These are phyloP conservation scores for Callyntrura sp. DNA, from an alignment of 2,888 invertebrate genomes.

Conservation along the genomic window DNA sequence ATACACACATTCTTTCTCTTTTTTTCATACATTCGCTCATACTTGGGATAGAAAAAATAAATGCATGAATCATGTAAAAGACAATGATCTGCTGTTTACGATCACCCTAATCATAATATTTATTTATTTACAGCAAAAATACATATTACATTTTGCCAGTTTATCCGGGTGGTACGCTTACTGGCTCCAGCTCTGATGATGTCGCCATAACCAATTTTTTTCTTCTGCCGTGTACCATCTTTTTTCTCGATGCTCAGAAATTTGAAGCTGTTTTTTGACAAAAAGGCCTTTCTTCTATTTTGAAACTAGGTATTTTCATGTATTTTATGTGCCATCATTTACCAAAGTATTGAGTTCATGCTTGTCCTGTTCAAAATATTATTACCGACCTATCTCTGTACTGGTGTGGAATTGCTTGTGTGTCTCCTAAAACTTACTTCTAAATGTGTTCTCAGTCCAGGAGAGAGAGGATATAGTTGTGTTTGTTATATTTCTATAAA, in stretches of 20 bases:
- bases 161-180: slow-evolving; percentile 34
- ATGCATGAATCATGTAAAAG: slow-evolving; percentile 63
- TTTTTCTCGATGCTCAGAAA: slow-evolving; percentile 8
- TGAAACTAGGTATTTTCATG: slow-evolving; percentile 56
- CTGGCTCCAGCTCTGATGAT: slow-evolving; percentile 36
- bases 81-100: slow-evolving; percentile 63
- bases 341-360: slow-evolving; percentile 57
- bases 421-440: background rate
- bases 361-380: slow-evolving; percentile 39
- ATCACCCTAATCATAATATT: slow-evolving; percentile 64
- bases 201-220: slow-evolving; percentile 19
- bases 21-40: background rate
- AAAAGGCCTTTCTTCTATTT: slow-evolving; percentile 46
- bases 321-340: slow-evolving; percentile 62
- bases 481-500: background rate
- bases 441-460: background rate
- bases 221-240: background rate
- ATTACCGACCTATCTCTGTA: slow-evolving; percentile 1
- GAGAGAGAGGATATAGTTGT: background rate
- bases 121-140: slow-evolving; percentile 58
- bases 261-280: slow-evolving; percentile 17
- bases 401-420: background rate
- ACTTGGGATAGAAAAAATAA: slow-evolving; percentile 18
- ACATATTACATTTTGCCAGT: slow-evolving; percentile 53
- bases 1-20: background rate